A percentile compares a stretch with the other conserved stretches of the same genome.
Evolutionary conservation across 2,113 vertebrate species (phyloP).

Genomic region (Dermatemys mawii): DNA sequence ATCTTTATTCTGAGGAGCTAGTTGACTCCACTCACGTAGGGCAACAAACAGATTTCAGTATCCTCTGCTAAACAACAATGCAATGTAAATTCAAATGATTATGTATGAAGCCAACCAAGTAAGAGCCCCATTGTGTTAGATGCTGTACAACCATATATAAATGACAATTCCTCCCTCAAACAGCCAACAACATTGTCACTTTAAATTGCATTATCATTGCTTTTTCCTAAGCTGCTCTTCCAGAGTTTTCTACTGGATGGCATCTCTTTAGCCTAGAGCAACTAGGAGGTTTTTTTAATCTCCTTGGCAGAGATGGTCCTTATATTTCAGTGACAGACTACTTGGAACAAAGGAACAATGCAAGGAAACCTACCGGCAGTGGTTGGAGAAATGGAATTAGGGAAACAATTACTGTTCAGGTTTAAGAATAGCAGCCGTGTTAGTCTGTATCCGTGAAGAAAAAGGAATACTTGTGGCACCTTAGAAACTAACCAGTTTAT

Average conservation of each 20-base stretch:
- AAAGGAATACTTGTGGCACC: no score
- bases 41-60: background rate
- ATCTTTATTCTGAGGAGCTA: background rate
- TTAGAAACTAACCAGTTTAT: no score
- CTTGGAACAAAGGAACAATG: background rate
- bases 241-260: background rate
- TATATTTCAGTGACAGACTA: background rate
- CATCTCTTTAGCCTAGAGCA: background rate
- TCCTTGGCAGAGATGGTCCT: background rate
- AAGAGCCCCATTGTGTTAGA: background rate
- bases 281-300: background rate
- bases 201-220: slow-evolving; percentile 21
- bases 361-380: background rate
- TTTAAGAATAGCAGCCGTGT: no score
- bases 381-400: background rate
- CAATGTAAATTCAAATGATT: background rate
- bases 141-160: background rate
- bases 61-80: background rate
- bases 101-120: background rate
- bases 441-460: no score
- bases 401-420: background rate
- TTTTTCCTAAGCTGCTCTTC: slow-evolving; percentile 10
- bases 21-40: background rate
- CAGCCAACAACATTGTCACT: background rate
- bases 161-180: background rate